Conservation (phyloP, 2,113 vertebrate species). For the Hippocampus guttulatus region DNA sequence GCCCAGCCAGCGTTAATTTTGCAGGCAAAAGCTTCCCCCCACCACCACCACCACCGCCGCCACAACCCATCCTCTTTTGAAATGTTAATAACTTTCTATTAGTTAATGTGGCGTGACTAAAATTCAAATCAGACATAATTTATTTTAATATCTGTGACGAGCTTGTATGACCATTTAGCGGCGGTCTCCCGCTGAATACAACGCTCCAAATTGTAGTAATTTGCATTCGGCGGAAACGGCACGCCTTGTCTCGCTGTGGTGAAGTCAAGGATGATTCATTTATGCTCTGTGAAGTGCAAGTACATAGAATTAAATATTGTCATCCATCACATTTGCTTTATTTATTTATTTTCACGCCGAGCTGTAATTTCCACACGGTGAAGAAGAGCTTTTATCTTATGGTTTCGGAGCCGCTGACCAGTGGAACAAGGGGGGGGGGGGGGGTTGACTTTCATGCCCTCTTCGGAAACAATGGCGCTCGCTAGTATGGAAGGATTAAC, state of each 20-base stretch:
- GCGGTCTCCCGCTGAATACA: conserved; percentile 97
- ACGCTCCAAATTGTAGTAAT: conserved; percentile 96
- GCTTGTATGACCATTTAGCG: conserved; percentile 98
- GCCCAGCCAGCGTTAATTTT: conserved; percentile 98
- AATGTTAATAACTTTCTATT: conserved; percentile 99
- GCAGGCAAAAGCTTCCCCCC: conserved; percentile 97
- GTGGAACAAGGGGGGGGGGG: background rate
- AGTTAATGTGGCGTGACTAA: conserved; percentile 99
- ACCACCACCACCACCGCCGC: too few species aligned
- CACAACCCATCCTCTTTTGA: conserved; percentile 79
- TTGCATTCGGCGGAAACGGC: conserved; percentile 90
- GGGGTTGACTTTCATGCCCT: background rate
- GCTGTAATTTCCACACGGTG: conserved; percentile 16
- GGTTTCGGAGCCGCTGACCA: conserved; percentile 15
- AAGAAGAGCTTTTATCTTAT: conserved; percentile 13
- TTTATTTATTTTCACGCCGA: conserved; percentile 31
- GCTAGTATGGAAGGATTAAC: conserved; percentile 6
- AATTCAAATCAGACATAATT: conserved; percentile 99
- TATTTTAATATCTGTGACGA: conserved; percentile 99
- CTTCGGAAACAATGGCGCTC: conserved; percentile 16
- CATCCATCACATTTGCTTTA: conserved; percentile 50
- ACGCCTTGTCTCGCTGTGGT: conserved; percentile 85
- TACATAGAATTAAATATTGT: conserved; percentile 61
- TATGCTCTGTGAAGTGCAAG: conserved; percentile 60
- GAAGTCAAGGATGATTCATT: conserved; percentile 83